Evolutionary conservation across 1,140 invertebrate genomes (phyloP).

Genomic region (Oryctes rhinoceros): DNA sequence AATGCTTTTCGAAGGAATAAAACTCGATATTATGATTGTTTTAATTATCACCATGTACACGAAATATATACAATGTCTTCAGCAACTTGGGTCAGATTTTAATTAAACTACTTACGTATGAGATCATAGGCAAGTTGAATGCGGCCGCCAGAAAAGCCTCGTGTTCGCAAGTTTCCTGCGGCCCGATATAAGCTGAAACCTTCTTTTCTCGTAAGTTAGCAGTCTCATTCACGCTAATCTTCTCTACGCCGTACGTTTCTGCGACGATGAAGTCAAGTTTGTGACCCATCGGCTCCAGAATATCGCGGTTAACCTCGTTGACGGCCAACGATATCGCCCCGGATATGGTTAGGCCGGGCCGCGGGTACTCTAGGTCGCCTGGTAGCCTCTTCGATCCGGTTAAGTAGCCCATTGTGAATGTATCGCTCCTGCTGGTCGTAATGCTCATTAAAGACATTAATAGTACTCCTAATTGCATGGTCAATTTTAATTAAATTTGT

Average conservation of each 20-base stretch:
- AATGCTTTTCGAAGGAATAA: too few species aligned
- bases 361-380: constrained; percentile 78
- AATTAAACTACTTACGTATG: constrained; percentile 71
- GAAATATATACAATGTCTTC: too few species aligned
- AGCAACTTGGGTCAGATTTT: neutral
- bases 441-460: constrained; percentile 32
- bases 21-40: too few species aligned
- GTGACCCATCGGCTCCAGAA: constrained; percentile 70
- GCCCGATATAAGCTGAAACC: constrained; percentile 90
- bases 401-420: constrained; percentile 76
- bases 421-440: constrained; percentile 45
- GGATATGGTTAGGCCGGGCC: constrained; percentile 77
- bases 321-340: constrained; percentile 87
- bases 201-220: constrained; percentile 87
- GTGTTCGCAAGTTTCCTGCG: constrained; percentile 94
- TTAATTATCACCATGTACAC: too few species aligned
- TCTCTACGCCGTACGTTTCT: constrained; percentile 92
- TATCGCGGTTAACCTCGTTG: constrained; percentile 72
- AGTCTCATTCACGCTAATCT: constrained; percentile 83
- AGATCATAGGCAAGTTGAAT: constrained; percentile 91
- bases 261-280: constrained; percentile 83
- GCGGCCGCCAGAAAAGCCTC: constrained; percentile 94
- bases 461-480: constrained; percentile 31
- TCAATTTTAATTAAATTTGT: neutral
- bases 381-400: constrained; percentile 79